These are phyloP conservation scores for Heliconius congener DNA, from an alignment of 1,140 invertebrate species.

Conservation along the genomic window DNA sequence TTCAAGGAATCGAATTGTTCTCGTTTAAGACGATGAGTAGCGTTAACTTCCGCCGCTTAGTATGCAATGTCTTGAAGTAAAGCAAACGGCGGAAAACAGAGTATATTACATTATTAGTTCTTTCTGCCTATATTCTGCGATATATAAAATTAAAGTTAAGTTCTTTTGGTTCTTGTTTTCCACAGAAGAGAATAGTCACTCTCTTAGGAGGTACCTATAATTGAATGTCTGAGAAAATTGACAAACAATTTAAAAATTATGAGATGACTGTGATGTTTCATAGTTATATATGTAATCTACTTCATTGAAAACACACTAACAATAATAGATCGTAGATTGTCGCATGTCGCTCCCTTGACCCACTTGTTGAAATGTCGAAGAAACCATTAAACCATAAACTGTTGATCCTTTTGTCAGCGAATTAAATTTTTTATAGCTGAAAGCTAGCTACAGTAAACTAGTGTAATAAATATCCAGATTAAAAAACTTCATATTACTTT, in stretches of 20 bases:
- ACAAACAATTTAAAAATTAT: neutral
- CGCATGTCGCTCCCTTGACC: conserved; percentile 30
- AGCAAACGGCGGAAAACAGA: no score
- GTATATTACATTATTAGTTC: no score
- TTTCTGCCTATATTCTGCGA: no score
- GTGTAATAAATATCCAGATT: neutral
- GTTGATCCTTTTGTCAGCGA: conserved; percentile 11
- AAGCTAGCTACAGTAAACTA: neutral
- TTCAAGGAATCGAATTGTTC: no score
- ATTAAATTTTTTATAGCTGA: neutral
- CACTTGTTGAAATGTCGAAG: conserved; percentile 25
- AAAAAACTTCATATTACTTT: neutral
- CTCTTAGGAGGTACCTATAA: no score
- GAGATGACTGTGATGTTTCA: neutral
- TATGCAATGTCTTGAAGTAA: no score
- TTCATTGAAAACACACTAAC: conserved; percentile 1
- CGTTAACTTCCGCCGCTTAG: no score
- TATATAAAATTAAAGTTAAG: no score
- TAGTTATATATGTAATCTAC: neutral
- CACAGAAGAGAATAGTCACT: no score
- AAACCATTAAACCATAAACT: conserved; percentile 22
- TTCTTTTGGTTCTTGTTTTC: no score
- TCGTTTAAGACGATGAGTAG: no score
- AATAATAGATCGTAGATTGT: conserved; percentile 16
- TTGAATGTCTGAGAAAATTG: neutral